Conservation (phyloP, 1,140 invertebrate genomes). For the Hermetia illucens region DNA sequence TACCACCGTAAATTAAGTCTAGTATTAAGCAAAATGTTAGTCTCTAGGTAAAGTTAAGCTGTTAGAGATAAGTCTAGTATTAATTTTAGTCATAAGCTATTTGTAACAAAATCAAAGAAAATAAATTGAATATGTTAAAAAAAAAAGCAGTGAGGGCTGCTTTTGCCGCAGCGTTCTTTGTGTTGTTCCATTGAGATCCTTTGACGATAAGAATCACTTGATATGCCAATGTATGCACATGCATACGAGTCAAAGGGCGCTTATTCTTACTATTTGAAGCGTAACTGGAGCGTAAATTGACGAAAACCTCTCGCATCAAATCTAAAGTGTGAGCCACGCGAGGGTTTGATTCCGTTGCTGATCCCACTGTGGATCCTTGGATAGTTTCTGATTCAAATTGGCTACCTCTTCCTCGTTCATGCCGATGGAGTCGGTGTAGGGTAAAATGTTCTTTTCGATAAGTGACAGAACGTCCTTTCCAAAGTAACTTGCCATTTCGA, state of each 20-base stretch:
- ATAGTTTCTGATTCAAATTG: slow-evolving; percentile 60
- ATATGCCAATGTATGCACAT: slow-evolving; percentile 77
- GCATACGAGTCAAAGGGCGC: slow-evolving; percentile 56
- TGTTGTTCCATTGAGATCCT: slow-evolving; percentile 57
- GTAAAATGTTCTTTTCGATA: slow-evolving; percentile 51
- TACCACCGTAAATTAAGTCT: too few species aligned
- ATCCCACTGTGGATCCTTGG: too few species aligned
- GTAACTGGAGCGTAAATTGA: slow-evolving; percentile 29
- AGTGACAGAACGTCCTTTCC: slow-evolving; percentile 53
- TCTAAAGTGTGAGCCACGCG: slow-evolving; percentile 67
- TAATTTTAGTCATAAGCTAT: too few species aligned
- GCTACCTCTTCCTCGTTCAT: slow-evolving; percentile 84
- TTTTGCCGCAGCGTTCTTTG: slow-evolving; percentile 66
- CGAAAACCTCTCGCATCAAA: slow-evolving; percentile 67
- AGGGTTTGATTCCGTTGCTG: slow-evolving; percentile 66
- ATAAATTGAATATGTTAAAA: too few species aligned
- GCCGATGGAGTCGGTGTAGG: slow-evolving; percentile 70
- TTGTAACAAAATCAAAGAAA: too few species aligned
- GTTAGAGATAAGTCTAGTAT: too few species aligned
- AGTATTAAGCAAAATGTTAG: too few species aligned
- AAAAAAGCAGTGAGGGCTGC: slow-evolving; percentile 70
- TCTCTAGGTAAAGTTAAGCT: too few species aligned
- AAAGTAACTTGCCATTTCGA: slow-evolving; percentile 78
- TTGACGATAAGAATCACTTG: slow-evolving; percentile 67
- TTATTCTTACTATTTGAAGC: slow-evolving; percentile 8